Conservation (phyloP, 2,888 invertebrate species). For the Acrobasis suavella region DNA sequence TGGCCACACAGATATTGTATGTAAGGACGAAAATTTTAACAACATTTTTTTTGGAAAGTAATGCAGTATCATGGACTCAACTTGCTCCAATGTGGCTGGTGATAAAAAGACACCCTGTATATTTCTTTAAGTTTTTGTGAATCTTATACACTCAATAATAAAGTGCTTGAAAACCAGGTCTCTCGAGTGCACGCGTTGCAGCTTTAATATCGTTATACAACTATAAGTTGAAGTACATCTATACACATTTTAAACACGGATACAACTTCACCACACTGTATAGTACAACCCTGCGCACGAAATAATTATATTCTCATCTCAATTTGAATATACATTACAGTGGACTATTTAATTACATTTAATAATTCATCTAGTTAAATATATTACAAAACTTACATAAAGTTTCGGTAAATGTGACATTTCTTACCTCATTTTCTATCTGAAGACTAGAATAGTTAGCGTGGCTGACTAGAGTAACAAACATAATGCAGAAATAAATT, state of each 20-base stretch:
- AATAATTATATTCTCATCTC: conserved; percentile 38
- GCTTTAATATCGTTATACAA: conserved; percentile 36
- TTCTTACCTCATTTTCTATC: conserved; percentile 27
- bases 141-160: no score
- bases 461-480: conserved; percentile 61
- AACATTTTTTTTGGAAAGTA: no score
- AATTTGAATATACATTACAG: conserved; percentile 47
- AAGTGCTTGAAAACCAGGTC: no score
- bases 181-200: conserved; percentile 15
- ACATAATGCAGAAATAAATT: conserved; percentile 45
- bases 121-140: no score
- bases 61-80: no score
- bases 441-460: conserved; percentile 50
- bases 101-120: no score
- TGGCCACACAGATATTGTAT: no score
- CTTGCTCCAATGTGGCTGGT: no score
- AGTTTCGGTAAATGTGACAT: conserved; percentile 37
- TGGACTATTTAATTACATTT: conserved; percentile 46
- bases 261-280: conserved; percentile 36
- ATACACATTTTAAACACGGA: conserved; percentile 44
- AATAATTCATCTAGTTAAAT: conserved; percentile 45
- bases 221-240: conserved; percentile 39
- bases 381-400: conserved; percentile 53
- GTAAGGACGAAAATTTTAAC: no score
- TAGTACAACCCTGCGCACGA: conserved; percentile 52